Base-by-base conservation (phyloP, 1,140 invertebrate genomes). In the Sinella curviseta region DNA sequence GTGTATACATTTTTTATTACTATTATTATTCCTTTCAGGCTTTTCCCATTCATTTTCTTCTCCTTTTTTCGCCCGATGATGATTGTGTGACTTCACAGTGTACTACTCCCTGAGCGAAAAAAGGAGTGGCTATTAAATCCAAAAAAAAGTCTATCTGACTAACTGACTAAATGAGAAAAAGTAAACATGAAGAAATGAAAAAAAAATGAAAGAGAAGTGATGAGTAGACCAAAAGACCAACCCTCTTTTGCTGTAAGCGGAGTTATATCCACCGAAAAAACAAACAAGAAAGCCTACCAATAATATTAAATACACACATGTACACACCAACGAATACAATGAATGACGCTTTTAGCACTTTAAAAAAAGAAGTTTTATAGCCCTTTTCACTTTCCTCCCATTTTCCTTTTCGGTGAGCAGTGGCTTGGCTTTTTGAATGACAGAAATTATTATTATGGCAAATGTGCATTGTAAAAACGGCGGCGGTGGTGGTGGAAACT, bases 401-500 rank as follows among this genome's bases (percentile, higher is more conserved):
- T 48, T 48, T 12, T 48, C 20, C 39, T 12, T n/a, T 65, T 65
- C 24, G 24, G 3, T 65, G 8, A 8, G 14, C 24, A 14, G 8
- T 65, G 14, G 57, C 4, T 4, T n/a, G 26, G 57, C 57, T 65
- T 65, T 65, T 65, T 48, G 39, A 48, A 8, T 48, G 57, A 65
- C 57, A 65, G 57, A 26, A n/a, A 65, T 65, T 65, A 65, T 65
- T 65, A 65, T 65, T 65, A 65, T 26, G 57, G 39, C 24, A n/a
- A 65, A 26, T 26, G 57, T 8, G 24, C 57, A 26, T 12, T 4
- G 16, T 17, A 65, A 48, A 65, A 26, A 65, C 14, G 24, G 39
- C 8, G 39, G 20, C 8, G 20, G 20, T 48, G 39, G 8, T 48
- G 3, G 8, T 65, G 16, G 24, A 65, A 48, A 20, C 39, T 12